A percentile compares a stretch with the other conserved stretches of the same genome.
Evolutionary conservation across 1,140 invertebrate species (phyloP).

Genomic region (Listronotus bonariensis): DNA sequence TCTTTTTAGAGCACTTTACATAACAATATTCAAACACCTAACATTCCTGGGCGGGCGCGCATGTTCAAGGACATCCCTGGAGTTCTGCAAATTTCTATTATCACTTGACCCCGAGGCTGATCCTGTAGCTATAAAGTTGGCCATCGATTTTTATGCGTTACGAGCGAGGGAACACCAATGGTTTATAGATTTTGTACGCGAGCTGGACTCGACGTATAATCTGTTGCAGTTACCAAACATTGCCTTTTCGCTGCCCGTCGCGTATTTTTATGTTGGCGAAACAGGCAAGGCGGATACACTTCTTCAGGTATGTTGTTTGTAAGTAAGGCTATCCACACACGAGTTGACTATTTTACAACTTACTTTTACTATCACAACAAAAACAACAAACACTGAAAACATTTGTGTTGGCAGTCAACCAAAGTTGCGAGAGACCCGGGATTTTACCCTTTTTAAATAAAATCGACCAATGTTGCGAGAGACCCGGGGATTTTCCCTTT

Average conservation of each 20-base stretch:
- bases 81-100: slow-evolving; percentile 76
- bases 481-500: too few species aligned
- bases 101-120: slow-evolving; percentile 84
- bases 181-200: slow-evolving; percentile 72
- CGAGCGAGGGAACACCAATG: slow-evolving; percentile 82
- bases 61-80: slow-evolving; percentile 80
- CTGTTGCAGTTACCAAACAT: slow-evolving; percentile 85
- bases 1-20: slow-evolving; percentile 75
- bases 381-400: too few species aligned
- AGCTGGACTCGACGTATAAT: slow-evolving; percentile 71
- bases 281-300: slow-evolving; percentile 64
- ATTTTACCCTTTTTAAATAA: too few species aligned
- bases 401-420: too few species aligned
- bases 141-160: slow-evolving; percentile 88
- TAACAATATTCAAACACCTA: slow-evolving; percentile 85
- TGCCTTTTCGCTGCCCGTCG: slow-evolving; percentile 81
- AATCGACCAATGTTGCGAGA: too few species aligned
- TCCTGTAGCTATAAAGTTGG: slow-evolving; percentile 79
- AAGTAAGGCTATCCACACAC: too few species aligned
- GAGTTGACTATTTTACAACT: too few species aligned
- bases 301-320: slow-evolving; percentile 35
- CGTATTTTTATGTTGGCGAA: slow-evolving; percentile 66
- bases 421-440: too few species aligned
- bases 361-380: too few species aligned
- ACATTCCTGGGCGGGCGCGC: slow-evolving; percentile 78